Conservation (phyloP, 2,888 invertebrate species). For the Branchipolynoe longqiensis region DNA sequence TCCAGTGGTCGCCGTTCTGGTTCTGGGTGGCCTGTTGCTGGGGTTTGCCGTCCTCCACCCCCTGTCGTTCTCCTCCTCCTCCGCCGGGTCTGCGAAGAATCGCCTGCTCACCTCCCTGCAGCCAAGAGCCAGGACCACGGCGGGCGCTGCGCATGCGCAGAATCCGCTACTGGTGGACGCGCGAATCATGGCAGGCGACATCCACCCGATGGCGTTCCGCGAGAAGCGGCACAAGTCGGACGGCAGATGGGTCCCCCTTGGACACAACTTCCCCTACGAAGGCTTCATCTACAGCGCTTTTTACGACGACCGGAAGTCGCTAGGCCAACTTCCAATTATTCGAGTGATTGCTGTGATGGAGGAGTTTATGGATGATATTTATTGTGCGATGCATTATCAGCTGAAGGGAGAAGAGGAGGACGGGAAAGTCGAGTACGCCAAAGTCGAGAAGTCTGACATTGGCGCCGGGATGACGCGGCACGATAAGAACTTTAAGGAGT, state of each 20-base stretch:
- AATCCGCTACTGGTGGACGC: background rate
- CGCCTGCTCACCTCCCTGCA: background rate
- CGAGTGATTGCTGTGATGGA: constrained; percentile 58
- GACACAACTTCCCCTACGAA: constrained; percentile 11
- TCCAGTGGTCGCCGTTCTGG: constrained; percentile 20
- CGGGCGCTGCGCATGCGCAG: background rate
- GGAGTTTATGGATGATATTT: constrained; percentile 10
- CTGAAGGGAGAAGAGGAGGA: background rate
- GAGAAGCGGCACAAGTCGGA: background rate
- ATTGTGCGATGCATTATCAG: constrained; percentile 58
- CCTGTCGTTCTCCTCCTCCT: background rate
- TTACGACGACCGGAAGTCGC: constrained; percentile 60
- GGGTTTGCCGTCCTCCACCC: constrained; percentile 3
- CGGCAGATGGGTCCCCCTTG: constrained; percentile 12
- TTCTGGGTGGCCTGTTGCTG: constrained; percentile 20
- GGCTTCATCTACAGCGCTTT: constrained; percentile 63
- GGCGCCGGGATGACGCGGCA: constrained; percentile 53
- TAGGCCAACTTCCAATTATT: constrained; percentile 33
- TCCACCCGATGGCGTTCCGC: constrained; percentile 32
- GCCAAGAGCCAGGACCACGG: background rate
- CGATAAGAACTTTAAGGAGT: constrained; percentile 48
- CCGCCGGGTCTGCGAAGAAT: background rate
- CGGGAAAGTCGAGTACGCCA: too few relatives aligned
- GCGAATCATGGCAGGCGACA: constrained; percentile 11
- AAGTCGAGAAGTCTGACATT: constrained; percentile 51